Base-by-base conservation (phyloP, 92 coral and sea anemone genomes). In the Parazoanthus darwini region DNA sequence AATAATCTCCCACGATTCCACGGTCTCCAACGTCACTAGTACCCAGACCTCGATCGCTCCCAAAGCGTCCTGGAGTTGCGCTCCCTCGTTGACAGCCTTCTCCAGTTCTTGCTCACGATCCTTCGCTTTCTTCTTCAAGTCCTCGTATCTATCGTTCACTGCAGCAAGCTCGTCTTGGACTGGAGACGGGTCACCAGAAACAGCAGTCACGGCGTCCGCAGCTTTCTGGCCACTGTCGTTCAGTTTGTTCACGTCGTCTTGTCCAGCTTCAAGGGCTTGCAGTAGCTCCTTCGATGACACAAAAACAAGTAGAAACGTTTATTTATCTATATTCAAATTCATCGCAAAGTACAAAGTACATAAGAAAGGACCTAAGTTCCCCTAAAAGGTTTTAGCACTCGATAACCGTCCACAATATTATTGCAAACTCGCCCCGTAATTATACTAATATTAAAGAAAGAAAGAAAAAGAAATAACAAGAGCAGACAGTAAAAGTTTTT, bases 11-110 rank as follows among this genome's bases (percentile, higher is more conserved):
- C 98, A 97, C 89, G 54, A 80, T 44, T 93, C 95, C 84, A 94
- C 94, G 22, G 81, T 84, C 71, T 89, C 96, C 48, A 87, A 89
- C 54, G 86, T 80, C 25, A 77, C 92, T 11, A 90, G 87, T 11
- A 90, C 86, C 99, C 99, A 97, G 36, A 88, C 94, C 85, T 95
- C 92, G 66, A 97, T 93, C 48, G 94, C 94, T 50, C 88, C 90
- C 82, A 97, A 88, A 43, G 91, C 92, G 29, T 95, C 98, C 77
- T 91, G 91, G 78, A 97, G 85, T 76, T 97, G 92, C 44, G 90
- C 93, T 14, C 95, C 98, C 79, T 94, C 94, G 54, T 91, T 91
- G 74, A 92, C 92, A 39, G 96, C 98, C 75, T 94, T 91, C 16
- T 92, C 97, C 51, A 97, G 90, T 77, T 95, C 95, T 25, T 80